Evolutionary conservation across 2,797 vertebrate genomes (phyloP), one percentile per base, ranked within the genome.

Genomic region (Poecilia picta): DNA sequence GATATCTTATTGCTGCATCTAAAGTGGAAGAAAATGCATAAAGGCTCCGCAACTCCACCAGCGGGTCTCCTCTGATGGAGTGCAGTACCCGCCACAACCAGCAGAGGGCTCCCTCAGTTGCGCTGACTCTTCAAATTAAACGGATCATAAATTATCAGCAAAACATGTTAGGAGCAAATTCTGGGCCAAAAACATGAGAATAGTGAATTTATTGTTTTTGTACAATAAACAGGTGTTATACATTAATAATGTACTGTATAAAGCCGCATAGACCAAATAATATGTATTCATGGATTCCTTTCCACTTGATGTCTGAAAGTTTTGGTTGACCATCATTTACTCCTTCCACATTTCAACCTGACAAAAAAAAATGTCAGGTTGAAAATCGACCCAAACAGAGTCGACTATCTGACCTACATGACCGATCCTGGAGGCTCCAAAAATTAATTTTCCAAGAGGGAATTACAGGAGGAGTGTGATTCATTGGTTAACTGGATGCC

Each of bases 401-500:
- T 20, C 28, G 45, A 88, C 75, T 87, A 81, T 88, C 80, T 94
- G 93, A 95, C 94, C 94, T 94, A 90, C 91, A 94, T 95, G 92
- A 89, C 78, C 75, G 39, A 84, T 76, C 74, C 53, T 33, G 25
- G 53, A 85, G 88, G 88, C 81, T 80, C 49, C 57, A 81, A 78
- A 94, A 92, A 94, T 95, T 94, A 94, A 95, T 95, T 94, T 95
- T 89, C 81, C 83, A n/a, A 93, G 89, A 95, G 88, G 92, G 66
- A 86, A 94, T 95, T 94, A 93, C 71, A 88, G 86, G 83, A 83
- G 91, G 85, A 83, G 91, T 53, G 85, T 89, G 90, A 90, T 92
- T 91, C 90, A 92, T 85, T 86, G 88, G 93, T 90, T 15, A 85
- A 86, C 90, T 82, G 79, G 85, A 87, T 89, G 88, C 89, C 85